phyloP scores from a whole-genome alignment of 2,113 vertebrate species.

The Athene noctua region DNA sequence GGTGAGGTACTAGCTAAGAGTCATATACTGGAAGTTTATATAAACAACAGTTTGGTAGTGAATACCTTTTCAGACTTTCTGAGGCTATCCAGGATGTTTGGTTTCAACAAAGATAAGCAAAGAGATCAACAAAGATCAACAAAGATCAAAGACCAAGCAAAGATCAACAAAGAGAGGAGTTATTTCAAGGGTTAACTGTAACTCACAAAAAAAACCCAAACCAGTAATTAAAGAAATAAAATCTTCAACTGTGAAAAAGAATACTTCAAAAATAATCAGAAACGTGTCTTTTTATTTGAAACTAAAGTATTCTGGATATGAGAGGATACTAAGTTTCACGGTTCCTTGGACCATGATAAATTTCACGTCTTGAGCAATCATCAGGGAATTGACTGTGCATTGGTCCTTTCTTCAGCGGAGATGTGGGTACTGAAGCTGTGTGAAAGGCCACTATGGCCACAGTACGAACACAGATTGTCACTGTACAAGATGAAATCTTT shows the following conservation, averaged over 20 bases:
- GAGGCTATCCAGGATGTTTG: background rate
- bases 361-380: background rate
- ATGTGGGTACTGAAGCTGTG: background rate
- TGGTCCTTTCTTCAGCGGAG: background rate
- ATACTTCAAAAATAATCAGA: background rate
- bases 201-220: background rate
- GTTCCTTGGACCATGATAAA: rapidly evolving
- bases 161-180: background rate
- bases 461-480: background rate
- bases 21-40: background rate
- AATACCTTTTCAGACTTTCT: background rate
- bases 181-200: background rate
- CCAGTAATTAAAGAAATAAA: background rate
- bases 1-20: background rate
- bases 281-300: background rate
- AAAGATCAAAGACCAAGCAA: background rate
- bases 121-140: too few relatives aligned
- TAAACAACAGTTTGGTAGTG: background rate
- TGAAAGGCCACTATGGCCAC: background rate
- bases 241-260: background rate
- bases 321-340: background rate
- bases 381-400: background rate
- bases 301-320: background rate
- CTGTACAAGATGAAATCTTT: background rate
- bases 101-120: background rate